Evolutionary conservation across 2,888 invertebrate genomes (phyloP).

Genomic region (Helicoverpa assulta): DNA sequence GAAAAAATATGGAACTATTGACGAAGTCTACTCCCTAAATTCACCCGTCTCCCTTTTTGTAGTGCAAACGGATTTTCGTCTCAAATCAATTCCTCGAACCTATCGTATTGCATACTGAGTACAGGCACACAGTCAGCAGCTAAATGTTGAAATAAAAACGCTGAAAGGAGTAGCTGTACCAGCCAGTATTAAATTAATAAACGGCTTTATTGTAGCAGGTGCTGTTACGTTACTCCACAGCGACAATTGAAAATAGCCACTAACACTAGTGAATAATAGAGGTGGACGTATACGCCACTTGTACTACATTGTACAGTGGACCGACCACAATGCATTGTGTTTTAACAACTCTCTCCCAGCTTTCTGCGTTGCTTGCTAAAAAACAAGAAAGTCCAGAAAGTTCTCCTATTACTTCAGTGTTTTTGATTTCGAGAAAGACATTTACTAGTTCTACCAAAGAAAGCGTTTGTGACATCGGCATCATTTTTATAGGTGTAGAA

Average conservation of each 20-base stretch:
- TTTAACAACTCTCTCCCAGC: neutral
- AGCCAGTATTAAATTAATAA: constrained; percentile 59
- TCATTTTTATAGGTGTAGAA: constrained; percentile 7
- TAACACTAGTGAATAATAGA: constrained; percentile 38
- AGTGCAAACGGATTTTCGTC: too few species aligned
- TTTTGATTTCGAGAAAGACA: neutral
- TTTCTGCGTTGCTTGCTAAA: neutral
- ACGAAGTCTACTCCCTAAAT: too few species aligned
- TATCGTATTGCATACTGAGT: too few species aligned
- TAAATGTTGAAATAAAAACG: neutral
- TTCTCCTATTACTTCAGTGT: neutral
- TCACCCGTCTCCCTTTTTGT: too few species aligned
- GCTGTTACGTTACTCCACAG: constrained; percentile 30
- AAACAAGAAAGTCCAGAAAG: neutral
- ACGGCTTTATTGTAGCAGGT: constrained; percentile 56
- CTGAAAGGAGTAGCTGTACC: neutral
- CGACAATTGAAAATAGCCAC: constrained; percentile 47
- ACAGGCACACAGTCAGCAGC: too few species aligned
- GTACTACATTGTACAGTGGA: neutral
- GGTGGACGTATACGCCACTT: constrained; percentile 4
- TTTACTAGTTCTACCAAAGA: neutral
- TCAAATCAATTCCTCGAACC: too few species aligned
- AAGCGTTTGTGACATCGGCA: neutral
- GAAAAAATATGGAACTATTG: too few species aligned
- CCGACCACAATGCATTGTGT: neutral